Conservation (phyloP, 2,113 vertebrate species). For the Podarcis raffonei region DNA sequence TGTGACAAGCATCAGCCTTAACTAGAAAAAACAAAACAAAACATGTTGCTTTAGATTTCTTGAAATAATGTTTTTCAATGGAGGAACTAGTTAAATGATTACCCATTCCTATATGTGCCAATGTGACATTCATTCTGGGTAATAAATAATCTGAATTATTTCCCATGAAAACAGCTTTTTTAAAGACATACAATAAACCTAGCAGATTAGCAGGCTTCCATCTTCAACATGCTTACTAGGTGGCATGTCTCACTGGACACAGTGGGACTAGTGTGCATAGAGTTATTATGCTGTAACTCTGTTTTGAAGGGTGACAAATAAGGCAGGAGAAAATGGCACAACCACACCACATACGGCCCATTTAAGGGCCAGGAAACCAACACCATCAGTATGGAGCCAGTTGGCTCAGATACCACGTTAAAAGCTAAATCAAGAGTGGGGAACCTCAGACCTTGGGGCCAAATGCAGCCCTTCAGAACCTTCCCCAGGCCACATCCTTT, state of each 20-base stretch:
- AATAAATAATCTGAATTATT: background rate
- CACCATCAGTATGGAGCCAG: background rate
- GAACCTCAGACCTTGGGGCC: no score
- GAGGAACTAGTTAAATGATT: no score
- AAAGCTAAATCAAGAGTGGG: no score
- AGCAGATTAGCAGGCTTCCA: background rate
- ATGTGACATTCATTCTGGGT: background rate
- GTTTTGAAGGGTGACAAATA: no score
- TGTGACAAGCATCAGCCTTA: constrained; percentile 69
- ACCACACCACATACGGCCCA: background rate
- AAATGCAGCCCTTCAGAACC: no score
- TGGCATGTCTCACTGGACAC: background rate
- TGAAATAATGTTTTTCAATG: background rate
- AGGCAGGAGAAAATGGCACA: background rate
- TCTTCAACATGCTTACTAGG: background rate
- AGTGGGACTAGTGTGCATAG: background rate
- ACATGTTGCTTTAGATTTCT: background rate
- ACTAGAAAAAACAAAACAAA: constrained; percentile 63
- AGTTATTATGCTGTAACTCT: no score
- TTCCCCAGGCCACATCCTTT: no score
- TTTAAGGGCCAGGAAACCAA: background rate
- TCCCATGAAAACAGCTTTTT: background rate
- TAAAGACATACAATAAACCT: background rate
- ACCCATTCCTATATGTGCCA: background rate
- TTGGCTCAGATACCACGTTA: no score